phyloP scores from a whole-genome alignment of 1,140 invertebrate species.

The Achatina immaculata region DNA sequence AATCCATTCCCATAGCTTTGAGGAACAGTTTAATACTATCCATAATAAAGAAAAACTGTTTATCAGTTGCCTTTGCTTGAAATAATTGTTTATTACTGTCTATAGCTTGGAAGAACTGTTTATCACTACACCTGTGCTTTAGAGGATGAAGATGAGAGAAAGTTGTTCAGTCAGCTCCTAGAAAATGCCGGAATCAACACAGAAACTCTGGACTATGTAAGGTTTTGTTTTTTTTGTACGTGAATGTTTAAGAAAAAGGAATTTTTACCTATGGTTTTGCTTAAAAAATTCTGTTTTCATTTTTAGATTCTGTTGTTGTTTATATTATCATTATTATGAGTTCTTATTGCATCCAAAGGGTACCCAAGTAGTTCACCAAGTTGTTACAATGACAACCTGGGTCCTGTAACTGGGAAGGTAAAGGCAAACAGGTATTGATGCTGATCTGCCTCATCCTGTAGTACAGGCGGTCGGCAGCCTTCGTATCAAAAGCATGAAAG shows the following conservation, averaged over 20 bases:
- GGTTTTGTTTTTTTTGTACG: neutral
- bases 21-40: no score
- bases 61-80: no score
- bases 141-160: slow-evolving; percentile 43
- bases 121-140: slow-evolving; percentile 53
- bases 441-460: no score
- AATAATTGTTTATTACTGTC: no score
- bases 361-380: neutral
- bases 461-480: no score
- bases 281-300: neutral
- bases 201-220: slow-evolving; percentile 40
- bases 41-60: no score
- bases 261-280: neutral
- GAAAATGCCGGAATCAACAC: slow-evolving; percentile 39
- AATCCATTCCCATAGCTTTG: no score
- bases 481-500: no score
- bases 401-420: neutral
- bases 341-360: neutral
- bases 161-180: slow-evolving; percentile 41
- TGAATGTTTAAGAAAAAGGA: neutral
- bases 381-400: neutral
- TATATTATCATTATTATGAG: neutral
- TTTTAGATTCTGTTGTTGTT: neutral
- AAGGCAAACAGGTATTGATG: no score
- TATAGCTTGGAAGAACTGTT: slow-evolving; percentile 47